Percentiles rank a stretch among this genome's conserved stretches.
phyloP scores from a whole-genome alignment of 2,797 vertebrate genomes.

The Salarias fasciatus region DNA sequence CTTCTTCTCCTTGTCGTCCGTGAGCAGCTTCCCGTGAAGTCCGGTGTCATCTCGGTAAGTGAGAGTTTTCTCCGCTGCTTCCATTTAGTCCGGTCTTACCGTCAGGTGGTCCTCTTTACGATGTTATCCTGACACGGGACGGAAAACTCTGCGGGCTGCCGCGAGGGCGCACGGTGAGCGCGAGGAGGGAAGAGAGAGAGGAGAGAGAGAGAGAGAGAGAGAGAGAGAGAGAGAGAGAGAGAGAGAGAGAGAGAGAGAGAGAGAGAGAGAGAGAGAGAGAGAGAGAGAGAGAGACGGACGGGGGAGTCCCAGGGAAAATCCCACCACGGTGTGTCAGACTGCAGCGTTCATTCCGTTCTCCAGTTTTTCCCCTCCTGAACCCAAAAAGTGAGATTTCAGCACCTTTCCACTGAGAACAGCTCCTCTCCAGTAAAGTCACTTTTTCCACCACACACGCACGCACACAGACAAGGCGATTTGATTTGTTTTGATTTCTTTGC shows the following conservation, averaged over 20 bases:
- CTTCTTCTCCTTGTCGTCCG: conserved; percentile 59
- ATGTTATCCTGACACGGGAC: conserved; percentile 82
- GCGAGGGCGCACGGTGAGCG: conserved; percentile 26
- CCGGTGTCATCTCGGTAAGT: conserved; percentile 79
- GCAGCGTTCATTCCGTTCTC: not conserved
- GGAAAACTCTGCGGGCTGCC: conserved; percentile 75
- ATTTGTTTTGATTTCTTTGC: too few relatives aligned
- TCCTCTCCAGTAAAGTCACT: conserved; percentile 26
- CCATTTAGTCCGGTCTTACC: conserved; percentile 80
- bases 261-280: conserved; percentile 23
- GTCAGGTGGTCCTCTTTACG: conserved; percentile 76
- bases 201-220: conserved; percentile 15
- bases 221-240: conserved; percentile 18
- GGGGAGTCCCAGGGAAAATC: conserved; percentile 59
- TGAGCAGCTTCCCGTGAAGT: conserved; percentile 81
- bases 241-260: conserved; percentile 13
- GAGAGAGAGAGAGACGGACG: conserved; percentile 18
- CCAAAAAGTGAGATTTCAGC: conserved; percentile 63
- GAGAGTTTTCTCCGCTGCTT: conserved; percentile 84
- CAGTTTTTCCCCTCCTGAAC: too few relatives aligned
- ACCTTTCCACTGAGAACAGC: conserved; percentile 73
- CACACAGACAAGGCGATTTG: too few relatives aligned
- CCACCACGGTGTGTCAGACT: conserved; percentile 41
- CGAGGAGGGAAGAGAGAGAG: conserved; percentile 18
- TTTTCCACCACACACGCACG: not conserved